Conservation (phyloP, 2,113 vertebrate species). For the Cyanoramphus novaezelandiae region DNA sequence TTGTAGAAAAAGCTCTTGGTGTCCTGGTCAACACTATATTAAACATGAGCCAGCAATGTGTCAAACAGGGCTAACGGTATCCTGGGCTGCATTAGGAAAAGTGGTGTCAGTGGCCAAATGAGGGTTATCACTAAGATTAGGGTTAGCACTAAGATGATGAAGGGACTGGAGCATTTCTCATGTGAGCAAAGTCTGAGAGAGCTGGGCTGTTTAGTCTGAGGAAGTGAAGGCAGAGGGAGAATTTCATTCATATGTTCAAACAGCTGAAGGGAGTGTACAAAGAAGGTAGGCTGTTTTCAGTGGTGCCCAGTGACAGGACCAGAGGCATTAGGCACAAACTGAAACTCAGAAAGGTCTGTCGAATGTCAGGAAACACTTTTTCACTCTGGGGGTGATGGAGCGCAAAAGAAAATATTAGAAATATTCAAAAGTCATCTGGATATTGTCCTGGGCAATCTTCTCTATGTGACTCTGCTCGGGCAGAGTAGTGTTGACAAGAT, state of each 20-base stretch:
- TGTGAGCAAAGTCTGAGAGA: background rate
- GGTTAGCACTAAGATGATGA: background rate
- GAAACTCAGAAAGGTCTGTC: background rate
- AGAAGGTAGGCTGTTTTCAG: background rate
- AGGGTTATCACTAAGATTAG: background rate
- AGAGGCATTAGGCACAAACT: background rate
- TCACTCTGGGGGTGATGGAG: background rate
- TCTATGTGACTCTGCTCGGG: background rate
- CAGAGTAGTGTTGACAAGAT: background rate
- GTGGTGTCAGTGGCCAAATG: background rate
- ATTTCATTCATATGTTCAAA: background rate
- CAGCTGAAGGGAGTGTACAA: background rate
- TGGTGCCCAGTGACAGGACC: background rate
- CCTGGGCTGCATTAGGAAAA: background rate
- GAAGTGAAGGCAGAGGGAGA: background rate
- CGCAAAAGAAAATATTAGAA: background rate
- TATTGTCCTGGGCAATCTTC: background rate
- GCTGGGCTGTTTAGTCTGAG: background rate
- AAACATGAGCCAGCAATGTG: background rate
- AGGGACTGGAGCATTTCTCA: background rate
- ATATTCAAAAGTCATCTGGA: background rate
- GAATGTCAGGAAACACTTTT: background rate
- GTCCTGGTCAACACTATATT: background rate
- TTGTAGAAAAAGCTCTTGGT: background rate
- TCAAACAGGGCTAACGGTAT: background rate